These are phyloP conservation scores for Cichladusa arquata DNA, from an alignment of 2,113 vertebrate genomes.

Conservation along the genomic window DNA sequence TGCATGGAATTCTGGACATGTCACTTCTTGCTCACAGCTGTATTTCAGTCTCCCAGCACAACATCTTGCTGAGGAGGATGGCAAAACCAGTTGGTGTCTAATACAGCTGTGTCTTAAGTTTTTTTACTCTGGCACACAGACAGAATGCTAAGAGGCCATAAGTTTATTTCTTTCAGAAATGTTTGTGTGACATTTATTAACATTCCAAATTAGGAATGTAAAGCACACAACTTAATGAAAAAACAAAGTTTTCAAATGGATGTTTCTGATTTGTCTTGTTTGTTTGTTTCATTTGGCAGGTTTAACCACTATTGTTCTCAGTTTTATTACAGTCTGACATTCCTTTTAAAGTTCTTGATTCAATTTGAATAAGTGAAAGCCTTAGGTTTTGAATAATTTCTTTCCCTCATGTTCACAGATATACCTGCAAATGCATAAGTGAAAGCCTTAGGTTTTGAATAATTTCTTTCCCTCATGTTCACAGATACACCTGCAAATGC, in stretches of 20 bases:
- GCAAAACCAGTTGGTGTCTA: not conserved
- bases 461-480: not conserved
- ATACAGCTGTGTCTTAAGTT: not conserved
- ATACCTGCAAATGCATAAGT: not conserved
- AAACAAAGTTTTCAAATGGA: not conserved
- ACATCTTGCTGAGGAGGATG: not conserved
- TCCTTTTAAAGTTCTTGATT: not conserved
- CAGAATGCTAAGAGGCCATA: not conserved
- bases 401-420: not conserved
- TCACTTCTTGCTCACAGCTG: not conserved
- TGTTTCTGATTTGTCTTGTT: not conserved
- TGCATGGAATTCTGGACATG: accelerated
- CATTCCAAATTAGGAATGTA: not conserved
- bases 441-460: not conserved
- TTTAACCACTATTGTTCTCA: not conserved
- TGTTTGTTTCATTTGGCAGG: not conserved
- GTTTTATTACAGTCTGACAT: not conserved
- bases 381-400: not conserved
- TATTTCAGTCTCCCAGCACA: not conserved
- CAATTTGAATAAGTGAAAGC: not conserved
- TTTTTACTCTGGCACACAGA: not conserved
- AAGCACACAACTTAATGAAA: not conserved
- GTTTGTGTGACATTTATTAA: not conserved
- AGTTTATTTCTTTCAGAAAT: not conserved
- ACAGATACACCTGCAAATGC: not conserved